Conservation (phyloP, 2,797 vertebrate genomes). For the Phaenicophaeus curvirostris region DNA sequence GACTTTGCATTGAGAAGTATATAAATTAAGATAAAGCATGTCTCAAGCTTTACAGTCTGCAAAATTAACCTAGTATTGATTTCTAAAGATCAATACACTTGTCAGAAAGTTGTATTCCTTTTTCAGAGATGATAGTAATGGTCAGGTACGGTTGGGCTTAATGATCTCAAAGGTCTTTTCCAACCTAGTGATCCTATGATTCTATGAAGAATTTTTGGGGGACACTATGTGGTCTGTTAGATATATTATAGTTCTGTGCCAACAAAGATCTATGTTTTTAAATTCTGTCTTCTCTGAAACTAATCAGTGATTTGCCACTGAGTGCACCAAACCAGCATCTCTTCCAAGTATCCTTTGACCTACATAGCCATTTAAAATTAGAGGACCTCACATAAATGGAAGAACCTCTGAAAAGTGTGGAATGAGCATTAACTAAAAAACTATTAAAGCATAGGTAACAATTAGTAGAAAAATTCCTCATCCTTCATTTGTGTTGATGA, state of each 20-base stretch:
- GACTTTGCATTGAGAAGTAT: neutral
- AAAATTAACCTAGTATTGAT: neutral
- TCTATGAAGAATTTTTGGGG: neutral
- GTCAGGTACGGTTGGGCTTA: too few relatives aligned
- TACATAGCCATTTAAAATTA: neutral
- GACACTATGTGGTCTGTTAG: neutral
- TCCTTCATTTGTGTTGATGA: neutral
- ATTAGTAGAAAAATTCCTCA: neutral
- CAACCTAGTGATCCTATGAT: too few relatives aligned
- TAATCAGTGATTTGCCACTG: neutral
- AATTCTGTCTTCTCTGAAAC: neutral
- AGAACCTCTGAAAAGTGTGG: neutral
- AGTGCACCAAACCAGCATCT: neutral
- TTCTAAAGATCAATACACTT: neutral
- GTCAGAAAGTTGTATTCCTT: neutral
- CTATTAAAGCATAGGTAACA: neutral
- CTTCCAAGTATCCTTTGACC: neutral
- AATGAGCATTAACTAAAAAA: neutral
- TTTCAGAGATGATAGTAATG: neutral
- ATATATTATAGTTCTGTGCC: neutral
- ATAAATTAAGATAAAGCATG: neutral
- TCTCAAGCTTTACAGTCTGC: neutral
- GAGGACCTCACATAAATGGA: neutral
- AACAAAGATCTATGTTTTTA: neutral
- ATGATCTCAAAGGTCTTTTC: too few relatives aligned